These are phyloP conservation scores for Megaceryle maxima DNA, from an alignment of 2,113 vertebrate genomes.

Conservation along the genomic window DNA sequence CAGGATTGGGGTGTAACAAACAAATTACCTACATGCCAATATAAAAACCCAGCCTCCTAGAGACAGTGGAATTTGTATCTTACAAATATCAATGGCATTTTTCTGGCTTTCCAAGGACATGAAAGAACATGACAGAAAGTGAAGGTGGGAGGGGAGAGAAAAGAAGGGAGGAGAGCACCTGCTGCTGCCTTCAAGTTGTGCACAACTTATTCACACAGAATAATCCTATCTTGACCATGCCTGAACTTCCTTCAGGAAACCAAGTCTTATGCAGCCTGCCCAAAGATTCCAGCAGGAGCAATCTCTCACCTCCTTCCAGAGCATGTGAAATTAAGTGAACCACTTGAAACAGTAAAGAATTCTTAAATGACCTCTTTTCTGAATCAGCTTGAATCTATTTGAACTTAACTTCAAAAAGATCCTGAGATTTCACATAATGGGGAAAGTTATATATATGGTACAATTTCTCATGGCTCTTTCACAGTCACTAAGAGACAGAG, in stretches of 20 bases:
- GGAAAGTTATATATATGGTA: background rate
- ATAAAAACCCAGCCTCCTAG: background rate
- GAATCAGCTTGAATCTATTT: conserved; percentile 14
- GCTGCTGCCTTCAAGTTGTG: background rate
- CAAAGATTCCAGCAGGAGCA: background rate
- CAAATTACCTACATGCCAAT: background rate
- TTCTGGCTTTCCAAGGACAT: background rate
- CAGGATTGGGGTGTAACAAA: background rate
- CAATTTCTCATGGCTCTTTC: conserved; percentile 30
- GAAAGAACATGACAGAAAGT: background rate
- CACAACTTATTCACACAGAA: background rate
- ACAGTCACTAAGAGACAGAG: conserved; percentile 16
- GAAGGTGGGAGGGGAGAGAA: background rate
- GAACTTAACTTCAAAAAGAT: conserved; percentile 48
- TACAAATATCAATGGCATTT: background rate
- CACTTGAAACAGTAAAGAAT: conserved; percentile 10
- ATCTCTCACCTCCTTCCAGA: background rate
- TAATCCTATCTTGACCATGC: background rate
- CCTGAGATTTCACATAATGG: conserved; percentile 3
- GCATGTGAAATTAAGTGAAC: background rate
- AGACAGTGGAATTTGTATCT: background rate
- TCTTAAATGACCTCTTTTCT: background rate
- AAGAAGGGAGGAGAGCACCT: background rate
- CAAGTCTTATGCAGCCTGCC: background rate
- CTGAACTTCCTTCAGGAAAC: background rate